These are phyloP conservation scores for Volucella bombylans DNA, from an alignment of 2,888 invertebrate species.

Conservation along the genomic window DNA sequence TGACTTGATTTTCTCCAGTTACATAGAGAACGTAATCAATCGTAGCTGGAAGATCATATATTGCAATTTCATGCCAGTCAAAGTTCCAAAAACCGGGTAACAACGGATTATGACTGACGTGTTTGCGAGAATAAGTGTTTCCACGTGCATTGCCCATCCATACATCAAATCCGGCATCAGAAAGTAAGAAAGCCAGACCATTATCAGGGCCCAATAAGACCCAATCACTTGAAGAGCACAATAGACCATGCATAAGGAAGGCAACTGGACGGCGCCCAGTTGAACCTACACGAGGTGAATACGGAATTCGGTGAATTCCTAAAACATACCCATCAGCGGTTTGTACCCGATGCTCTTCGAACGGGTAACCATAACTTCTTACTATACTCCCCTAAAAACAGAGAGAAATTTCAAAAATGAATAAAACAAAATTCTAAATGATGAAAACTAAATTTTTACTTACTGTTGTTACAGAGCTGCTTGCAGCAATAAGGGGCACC, in stretches of 20 bases:
- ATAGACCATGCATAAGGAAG: slow-evolving; percentile 79
- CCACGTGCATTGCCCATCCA: slow-evolving; percentile 80
- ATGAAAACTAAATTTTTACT: slow-evolving; percentile 42
- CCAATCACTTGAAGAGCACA: slow-evolving; percentile 79
- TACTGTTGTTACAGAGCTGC: slow-evolving; percentile 77
- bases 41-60: slow-evolving; percentile 78
- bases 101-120: slow-evolving; percentile 74
- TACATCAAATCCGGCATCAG: slow-evolving; percentile 78
- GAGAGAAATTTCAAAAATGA: no score
- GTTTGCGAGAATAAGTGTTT: slow-evolving; percentile 78
- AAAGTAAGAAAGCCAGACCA: slow-evolving; percentile 77
- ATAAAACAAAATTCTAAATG: background rate
- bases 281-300: slow-evolving; percentile 74
- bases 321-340: slow-evolving; percentile 79
- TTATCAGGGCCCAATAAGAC: slow-evolving; percentile 76
- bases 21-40: slow-evolving; percentile 76
- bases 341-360: slow-evolving; percentile 85
- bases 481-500: slow-evolving; percentile 34
- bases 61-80: slow-evolving; percentile 79
- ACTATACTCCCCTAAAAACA: slow-evolving; percentile 59
- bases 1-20: slow-evolving; percentile 75
- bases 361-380: slow-evolving; percentile 74
- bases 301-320: slow-evolving; percentile 79
- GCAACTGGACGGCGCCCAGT: slow-evolving; percentile 74
- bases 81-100: slow-evolving; percentile 78